Percentiles rank a stretch among this genome's conserved stretches.
These are phyloP conservation scores for Melanerpes formicivorus DNA, from an alignment of 2,113 vertebrate genomes.

Conservation along the genomic window DNA sequence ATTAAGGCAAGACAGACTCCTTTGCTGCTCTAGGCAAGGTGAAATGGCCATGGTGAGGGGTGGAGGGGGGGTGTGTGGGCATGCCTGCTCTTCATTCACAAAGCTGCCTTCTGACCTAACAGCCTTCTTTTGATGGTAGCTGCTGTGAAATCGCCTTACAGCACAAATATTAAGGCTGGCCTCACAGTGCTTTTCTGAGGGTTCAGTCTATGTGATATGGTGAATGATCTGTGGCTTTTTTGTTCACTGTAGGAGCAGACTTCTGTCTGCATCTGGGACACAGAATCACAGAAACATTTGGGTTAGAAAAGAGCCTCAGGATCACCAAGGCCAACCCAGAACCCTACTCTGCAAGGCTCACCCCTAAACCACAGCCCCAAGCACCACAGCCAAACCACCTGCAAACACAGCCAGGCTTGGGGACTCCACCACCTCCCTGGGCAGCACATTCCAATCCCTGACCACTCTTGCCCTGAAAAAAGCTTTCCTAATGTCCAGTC, in stretches of 20 bases:
- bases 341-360: no score
- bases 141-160: neutral
- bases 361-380: no score
- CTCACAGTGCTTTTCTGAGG: neutral
- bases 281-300: no score
- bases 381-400: no score
- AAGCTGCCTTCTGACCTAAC: neutral
- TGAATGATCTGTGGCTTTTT: neutral
- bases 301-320: no score
- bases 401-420: no score
- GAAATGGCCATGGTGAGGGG: neutral
- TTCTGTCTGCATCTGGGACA: neutral
- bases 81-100: neutral
- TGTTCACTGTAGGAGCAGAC: neutral
- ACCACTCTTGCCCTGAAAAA: no score
- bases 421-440: no score
- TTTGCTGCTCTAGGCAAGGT: neutral
- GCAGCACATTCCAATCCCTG: no score
- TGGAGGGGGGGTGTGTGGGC: no score
- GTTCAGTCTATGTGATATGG: neutral
- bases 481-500: no score
- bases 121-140: neutral
- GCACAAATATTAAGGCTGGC: neutral
- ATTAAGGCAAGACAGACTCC: neutral
- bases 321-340: no score